Conservation (phyloP, 2,888 invertebrate species). For the Syritta pipiens region DNA sequence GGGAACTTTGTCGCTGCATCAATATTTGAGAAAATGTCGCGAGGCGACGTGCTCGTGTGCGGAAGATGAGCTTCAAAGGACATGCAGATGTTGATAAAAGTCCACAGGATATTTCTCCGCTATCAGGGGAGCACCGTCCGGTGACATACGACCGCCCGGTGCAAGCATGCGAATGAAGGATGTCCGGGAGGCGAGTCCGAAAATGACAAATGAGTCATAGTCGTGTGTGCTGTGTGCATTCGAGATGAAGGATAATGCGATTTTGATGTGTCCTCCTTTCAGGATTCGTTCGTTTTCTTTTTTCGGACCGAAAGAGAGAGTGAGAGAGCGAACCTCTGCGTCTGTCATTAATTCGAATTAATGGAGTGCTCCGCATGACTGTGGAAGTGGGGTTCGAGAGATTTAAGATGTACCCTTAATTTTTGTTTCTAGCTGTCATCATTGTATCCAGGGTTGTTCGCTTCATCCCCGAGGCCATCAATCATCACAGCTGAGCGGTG, state of each 20-base stretch:
- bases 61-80: no score
- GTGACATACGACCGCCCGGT: slow-evolving; percentile 15
- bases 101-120: slow-evolving; percentile 13
- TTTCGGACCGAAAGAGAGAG: no score
- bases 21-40: slow-evolving; percentile 9
- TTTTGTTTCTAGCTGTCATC: background rate
- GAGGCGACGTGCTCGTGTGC: no score
- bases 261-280: slow-evolving; percentile 35
- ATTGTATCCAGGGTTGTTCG: background rate
- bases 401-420: slow-evolving; percentile 29
- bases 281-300: slow-evolving; percentile 16
- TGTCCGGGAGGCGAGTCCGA: slow-evolving; percentile 17
- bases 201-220: slow-evolving; percentile 61
- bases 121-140: background rate
- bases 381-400: background rate
- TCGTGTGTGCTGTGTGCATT: slow-evolving; percentile 40
- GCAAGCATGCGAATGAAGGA: slow-evolving; percentile 52
- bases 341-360: slow-evolving; percentile 53
- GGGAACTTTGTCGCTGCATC: background rate
- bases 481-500: background rate
- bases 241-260: slow-evolving; percentile 43
- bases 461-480: background rate
- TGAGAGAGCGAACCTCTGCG: background rate
- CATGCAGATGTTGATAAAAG: slow-evolving; percentile 43
- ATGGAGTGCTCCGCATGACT: slow-evolving; percentile 24